Evolutionary conservation across 2,888 invertebrate genomes (phyloP).

Genomic region (Rutpela maculata): DNA sequence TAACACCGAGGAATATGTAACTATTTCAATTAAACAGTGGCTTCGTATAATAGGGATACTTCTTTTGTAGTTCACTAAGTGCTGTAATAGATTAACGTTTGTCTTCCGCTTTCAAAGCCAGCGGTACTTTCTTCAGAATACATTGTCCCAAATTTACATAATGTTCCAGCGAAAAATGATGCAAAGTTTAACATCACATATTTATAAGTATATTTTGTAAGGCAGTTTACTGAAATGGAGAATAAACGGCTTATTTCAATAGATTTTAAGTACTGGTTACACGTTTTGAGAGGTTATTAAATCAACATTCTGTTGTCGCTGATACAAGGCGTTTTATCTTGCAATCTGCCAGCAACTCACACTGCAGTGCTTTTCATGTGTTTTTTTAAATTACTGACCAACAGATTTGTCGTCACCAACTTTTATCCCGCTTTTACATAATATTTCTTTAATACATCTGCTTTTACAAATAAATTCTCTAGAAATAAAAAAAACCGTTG

Average conservation of each 20-base stretch:
- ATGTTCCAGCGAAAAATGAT: constrained; percentile 3
- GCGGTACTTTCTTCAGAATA: not conserved
- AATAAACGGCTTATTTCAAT: not conserved
- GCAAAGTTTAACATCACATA: not conserved
- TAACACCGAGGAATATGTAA: too few relatives aligned
- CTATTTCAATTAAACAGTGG: not conserved
- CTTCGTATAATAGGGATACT: not conserved
- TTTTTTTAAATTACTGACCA: too few relatives aligned
- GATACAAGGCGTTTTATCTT: too few relatives aligned
- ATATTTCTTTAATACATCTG: too few relatives aligned
- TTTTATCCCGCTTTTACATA: too few relatives aligned
- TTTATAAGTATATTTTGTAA: constrained; percentile 7
- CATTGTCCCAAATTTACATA: not conserved
- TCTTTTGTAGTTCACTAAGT: constrained; percentile 3
- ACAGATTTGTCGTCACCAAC: too few relatives aligned
- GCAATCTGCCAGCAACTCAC: too few relatives aligned
- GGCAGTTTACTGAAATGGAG: not conserved
- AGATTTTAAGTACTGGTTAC: not conserved
- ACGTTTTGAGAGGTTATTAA: not conserved
- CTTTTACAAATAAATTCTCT: too few relatives aligned
- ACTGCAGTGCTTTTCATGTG: too few relatives aligned
- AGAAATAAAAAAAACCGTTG: too few relatives aligned
- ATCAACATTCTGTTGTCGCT: too few relatives aligned
- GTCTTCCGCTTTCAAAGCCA: not conserved
- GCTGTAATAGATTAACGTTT: not conserved